Evolutionary conservation across 2,797 vertebrate species (phyloP).

Genomic region (Hippocampus kuda): DNA sequence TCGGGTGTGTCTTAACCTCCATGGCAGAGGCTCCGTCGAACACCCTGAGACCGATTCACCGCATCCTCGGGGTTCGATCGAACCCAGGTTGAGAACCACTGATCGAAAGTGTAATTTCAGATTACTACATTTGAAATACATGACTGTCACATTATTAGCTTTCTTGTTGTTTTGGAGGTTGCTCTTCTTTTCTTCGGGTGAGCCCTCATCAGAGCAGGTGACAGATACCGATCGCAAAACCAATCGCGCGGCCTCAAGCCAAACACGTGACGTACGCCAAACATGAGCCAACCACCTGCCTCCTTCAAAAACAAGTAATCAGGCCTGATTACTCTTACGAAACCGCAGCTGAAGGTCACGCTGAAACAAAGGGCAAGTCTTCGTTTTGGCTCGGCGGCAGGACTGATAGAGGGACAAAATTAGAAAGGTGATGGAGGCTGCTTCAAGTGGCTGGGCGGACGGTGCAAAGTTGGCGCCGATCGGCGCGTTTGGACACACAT

Average conservation of each 20-base stretch:
- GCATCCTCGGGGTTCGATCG: no score
- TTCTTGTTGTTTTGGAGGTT: conserved; percentile 48
- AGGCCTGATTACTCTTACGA: conserved; percentile 12
- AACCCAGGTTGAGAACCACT: no score
- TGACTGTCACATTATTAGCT: conserved; percentile 11
- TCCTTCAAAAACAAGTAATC: not conserved
- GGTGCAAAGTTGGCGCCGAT: conserved; percentile 33
- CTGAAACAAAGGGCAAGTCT: conserved; percentile 72
- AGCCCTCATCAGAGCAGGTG: conserved; percentile 18
- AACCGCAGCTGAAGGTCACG: conserved; percentile 68
- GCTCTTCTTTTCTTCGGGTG: conserved; percentile 2
- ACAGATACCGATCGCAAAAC: not conserved
- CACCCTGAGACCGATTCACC: no score
- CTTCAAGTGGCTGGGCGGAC: conserved; percentile 50
- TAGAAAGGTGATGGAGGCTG: conserved; percentile 40
- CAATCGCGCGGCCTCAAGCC: not conserved
- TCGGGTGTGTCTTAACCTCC: no score
- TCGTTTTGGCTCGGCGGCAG: conserved; percentile 45
- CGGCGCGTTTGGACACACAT: conserved; percentile 46
- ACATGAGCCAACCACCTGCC: conserved; percentile 12
- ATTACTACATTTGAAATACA: not conserved
- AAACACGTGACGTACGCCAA: conserved; percentile 13
- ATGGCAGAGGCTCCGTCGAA: no score
- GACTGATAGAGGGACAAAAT: conserved; percentile 41
- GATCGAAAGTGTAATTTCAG: no score